Conservation (phyloP, 1,140 invertebrate species). For the Drosophila kepulauana region DNA sequence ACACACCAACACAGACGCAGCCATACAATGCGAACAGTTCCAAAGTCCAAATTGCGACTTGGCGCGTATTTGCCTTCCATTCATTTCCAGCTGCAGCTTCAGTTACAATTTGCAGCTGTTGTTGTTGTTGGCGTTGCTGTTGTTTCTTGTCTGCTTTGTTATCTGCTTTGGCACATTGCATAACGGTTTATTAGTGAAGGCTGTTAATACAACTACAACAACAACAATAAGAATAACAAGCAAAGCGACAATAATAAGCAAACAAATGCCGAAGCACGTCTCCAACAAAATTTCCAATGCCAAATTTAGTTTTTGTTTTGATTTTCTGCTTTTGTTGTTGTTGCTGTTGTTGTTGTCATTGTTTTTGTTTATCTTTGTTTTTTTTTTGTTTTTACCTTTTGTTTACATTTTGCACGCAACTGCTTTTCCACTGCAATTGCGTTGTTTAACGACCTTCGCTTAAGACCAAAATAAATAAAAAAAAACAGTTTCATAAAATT, state of each 20-base stretch:
- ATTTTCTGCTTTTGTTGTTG: constrained; percentile 11
- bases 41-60: constrained; percentile 48
- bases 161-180: constrained; percentile 74
- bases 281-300: constrained; percentile 63
- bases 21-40: constrained; percentile 1
- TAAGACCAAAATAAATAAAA: constrained; percentile 19
- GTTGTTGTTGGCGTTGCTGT: constrained; percentile 35
- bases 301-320: constrained; percentile 50
- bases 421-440: constrained; percentile 40
- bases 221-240: constrained; percentile 33
- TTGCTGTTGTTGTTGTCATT: constrained; percentile 8
- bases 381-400: constrained; percentile 17
- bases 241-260: constrained; percentile 30
- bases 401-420: constrained; percentile 38
- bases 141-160: constrained; percentile 36
- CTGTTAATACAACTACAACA: constrained; percentile 56
- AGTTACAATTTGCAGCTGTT: constrained; percentile 41
- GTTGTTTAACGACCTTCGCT: constrained; percentile 23
- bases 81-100: constrained; percentile 45
- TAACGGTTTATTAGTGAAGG: constrained; percentile 81
- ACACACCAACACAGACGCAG: neutral
- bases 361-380: constrained; percentile 14
- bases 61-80: constrained; percentile 27
- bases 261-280: constrained; percentile 62
- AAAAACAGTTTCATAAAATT: neutral